Conservation (phyloP, 2,888 invertebrate species). For the Hololepta plana region DNA sequence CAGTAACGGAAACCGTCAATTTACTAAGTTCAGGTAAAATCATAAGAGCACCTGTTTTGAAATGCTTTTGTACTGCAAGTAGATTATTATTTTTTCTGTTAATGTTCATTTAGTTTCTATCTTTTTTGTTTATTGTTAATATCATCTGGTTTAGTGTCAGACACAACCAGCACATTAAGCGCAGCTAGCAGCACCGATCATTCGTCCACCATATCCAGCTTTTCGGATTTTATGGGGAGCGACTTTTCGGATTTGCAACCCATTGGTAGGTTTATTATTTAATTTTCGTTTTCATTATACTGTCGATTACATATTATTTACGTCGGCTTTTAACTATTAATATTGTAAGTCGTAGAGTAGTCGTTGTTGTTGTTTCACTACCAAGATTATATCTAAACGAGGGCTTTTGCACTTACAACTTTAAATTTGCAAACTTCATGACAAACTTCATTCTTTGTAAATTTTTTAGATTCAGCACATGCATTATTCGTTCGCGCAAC, state of each 20-base stretch:
- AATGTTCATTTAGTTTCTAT: conserved; percentile 6
- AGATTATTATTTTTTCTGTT: conserved; percentile 3
- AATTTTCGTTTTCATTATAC: not conserved
- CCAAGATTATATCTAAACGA: not conserved
- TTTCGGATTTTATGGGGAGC: conserved; percentile 19
- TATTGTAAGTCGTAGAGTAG: not conserved
- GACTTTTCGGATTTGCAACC: conserved; percentile 1
- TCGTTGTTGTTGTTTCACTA: not conserved
- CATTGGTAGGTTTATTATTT: conserved; percentile 1
- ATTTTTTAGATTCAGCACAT: conserved; percentile 53
- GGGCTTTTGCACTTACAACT: not conserved
- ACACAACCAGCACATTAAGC: conserved; percentile 28
- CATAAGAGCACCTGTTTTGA: not conserved
- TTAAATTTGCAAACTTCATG: not conserved
- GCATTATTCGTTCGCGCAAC: conserved; percentile 84
- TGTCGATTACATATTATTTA: no score
- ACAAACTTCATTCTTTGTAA: not conserved
- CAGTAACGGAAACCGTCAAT: conserved; percentile 38
- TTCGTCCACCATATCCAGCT: conserved; percentile 21
- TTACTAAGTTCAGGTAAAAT: conserved; percentile 48
- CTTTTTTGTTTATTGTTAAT: conserved; percentile 10
- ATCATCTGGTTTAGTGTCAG: conserved; percentile 23
- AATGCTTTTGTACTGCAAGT: conserved; percentile 6
- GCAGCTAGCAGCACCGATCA: conserved; percentile 26
- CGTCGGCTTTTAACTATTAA: conserved; percentile 3